Evolutionary conservation across 2,113 vertebrate genomes (phyloP).

Genomic region (Dolichotis patagonum): DNA sequence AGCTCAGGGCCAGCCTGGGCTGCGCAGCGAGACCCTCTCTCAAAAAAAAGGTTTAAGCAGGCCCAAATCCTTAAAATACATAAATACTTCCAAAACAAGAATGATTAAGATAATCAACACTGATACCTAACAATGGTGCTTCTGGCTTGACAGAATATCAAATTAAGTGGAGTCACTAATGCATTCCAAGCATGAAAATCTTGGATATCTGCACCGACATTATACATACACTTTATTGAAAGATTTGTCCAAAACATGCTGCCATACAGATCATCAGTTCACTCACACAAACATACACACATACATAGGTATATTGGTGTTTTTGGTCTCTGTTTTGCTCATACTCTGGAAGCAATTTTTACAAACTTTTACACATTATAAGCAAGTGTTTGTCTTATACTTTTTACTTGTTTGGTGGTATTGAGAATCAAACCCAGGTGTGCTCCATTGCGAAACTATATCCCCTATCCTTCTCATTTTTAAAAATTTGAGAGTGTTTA

Average conservation of each 20-base stretch:
- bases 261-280: not conserved
- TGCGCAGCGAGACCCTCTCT: not conserved
- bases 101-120: conserved; percentile 2
- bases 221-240: conserved; percentile 9
- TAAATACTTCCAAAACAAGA: not conserved
- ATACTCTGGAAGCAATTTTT: conserved; percentile 43
- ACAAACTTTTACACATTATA: conserved; percentile 9
- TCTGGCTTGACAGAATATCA: not conserved
- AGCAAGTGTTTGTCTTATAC: conserved; percentile 30
- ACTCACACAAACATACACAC: not conserved
- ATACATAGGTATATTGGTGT: not conserved
- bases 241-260: not conserved
- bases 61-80: not conserved
- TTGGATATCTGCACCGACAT: not conserved
- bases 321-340: not conserved
- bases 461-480: not conserved
- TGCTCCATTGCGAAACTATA: not conserved
- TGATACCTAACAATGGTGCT: not conserved
- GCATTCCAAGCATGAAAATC: conserved; percentile 7
- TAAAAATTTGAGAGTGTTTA: not conserved
- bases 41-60: not conserved
- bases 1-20: not conserved
- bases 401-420: not conserved
- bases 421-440: not conserved
- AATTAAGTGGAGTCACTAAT: not conserved